Percentiles rank a stretch among this genome's conserved stretches.
These are phyloP conservation scores for Donacobius atricapilla DNA, from an alignment of 2,113 vertebrate genomes.

Conservation along the genomic window DNA sequence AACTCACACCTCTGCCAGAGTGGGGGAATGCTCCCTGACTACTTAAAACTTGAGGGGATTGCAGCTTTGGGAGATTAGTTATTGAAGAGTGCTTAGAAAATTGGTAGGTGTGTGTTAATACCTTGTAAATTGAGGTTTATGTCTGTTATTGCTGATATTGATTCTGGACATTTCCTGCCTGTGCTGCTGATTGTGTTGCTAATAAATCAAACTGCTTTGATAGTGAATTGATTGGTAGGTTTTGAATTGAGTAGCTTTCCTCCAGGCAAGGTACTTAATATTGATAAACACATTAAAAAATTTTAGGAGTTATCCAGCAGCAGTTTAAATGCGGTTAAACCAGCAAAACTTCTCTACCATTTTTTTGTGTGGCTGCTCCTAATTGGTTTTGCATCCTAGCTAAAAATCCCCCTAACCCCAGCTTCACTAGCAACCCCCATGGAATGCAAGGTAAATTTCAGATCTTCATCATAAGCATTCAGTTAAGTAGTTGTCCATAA, in stretches of 20 bases:
- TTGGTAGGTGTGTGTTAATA: neutral
- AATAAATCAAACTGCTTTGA: neutral
- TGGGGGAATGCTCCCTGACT: no score
- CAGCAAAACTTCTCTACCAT: neutral
- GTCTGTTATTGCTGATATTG: neutral
- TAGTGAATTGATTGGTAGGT: neutral
- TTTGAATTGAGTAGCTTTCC: neutral
- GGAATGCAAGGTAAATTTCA: neutral
- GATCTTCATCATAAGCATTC: neutral
- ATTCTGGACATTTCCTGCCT: neutral
- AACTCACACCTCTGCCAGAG: neutral
- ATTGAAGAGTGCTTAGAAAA: neutral
- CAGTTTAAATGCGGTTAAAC: neutral
- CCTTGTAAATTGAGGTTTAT: neutral
- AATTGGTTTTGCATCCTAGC: neutral
- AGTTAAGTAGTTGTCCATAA: neutral
- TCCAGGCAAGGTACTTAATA: neutral
- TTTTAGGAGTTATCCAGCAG: neutral
- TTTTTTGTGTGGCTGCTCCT: neutral
- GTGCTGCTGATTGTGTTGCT: neutral
- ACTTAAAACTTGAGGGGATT: fast-evolving
- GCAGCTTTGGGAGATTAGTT: neutral
- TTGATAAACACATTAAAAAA: neutral
- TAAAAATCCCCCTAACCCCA: neutral
- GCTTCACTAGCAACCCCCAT: neutral